phyloP scores from a whole-genome alignment of 2,888 invertebrate species.

The Lasius fuliginosus region DNA sequence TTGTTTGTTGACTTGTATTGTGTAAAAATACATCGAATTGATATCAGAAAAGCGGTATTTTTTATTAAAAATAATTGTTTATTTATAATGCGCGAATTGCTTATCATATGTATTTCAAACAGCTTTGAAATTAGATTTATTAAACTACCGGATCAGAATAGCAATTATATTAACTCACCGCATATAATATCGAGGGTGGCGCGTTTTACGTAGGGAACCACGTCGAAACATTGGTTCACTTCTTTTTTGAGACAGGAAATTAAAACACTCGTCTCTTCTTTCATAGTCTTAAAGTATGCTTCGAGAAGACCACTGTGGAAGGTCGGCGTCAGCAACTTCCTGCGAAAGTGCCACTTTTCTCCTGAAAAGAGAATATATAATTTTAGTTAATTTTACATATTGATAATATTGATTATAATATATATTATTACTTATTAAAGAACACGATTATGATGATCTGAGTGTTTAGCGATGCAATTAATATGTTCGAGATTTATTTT shows the following conservation, averaged over 20 bases:
- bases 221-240: conserved; percentile 80
- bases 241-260: conserved; percentile 79
- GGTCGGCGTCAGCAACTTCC: conserved; percentile 83
- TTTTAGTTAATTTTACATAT: background rate
- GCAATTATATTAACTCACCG: conserved; percentile 74
- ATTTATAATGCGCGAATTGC: background rate
- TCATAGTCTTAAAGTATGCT: conserved; percentile 77
- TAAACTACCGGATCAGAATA: background rate
- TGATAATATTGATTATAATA: background rate
- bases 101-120: background rate
- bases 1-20: background rate
- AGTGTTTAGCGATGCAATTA: background rate
- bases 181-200: conserved; percentile 84
- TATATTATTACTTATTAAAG: background rate
- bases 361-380: conserved; percentile 73
- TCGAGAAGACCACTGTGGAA: conserved; percentile 83
- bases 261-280: conserved; percentile 77
- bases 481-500: background rate
- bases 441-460: background rate
- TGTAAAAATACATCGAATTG: background rate
- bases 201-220: conserved; percentile 83
- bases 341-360: conserved; percentile 80
- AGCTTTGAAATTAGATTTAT: background rate
- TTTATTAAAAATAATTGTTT: background rate
- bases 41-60: background rate